phyloP scores from a whole-genome alignment of 1,140 invertebrate genomes.

The Holotrichia oblita region DNA sequence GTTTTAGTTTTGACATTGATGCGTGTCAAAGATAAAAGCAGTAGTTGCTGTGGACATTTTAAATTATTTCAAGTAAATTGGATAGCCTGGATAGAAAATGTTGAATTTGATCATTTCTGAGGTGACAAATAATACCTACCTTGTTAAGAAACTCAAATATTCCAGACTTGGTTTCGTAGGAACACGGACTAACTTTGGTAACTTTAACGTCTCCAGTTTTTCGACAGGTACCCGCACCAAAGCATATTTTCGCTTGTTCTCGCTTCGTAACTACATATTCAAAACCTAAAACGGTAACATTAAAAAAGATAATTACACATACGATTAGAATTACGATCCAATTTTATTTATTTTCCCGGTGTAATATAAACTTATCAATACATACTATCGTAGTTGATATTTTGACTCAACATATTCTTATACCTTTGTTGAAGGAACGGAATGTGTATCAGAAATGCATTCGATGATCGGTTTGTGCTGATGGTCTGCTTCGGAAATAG shows the following conservation, averaged over 20 bases:
- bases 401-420: background rate
- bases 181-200: conserved; percentile 10
- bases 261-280: conserved; percentile 17
- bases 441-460: background rate
- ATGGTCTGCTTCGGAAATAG: background rate
- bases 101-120: too few relatives aligned
- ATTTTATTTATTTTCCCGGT: background rate
- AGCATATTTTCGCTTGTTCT: conserved; percentile 26
- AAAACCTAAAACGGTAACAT: background rate
- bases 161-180: conserved; percentile 26
- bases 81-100: too few relatives aligned
- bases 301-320: background rate
- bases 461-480: background rate
- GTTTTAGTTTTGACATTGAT: too few relatives aligned
- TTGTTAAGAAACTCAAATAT: conserved; percentile 31
- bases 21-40: too few relatives aligned
- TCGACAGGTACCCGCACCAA: background rate
- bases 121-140: too few relatives aligned
- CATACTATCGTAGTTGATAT: conserved; percentile 21
- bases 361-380: too few relatives aligned
- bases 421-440: background rate
- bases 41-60: too few relatives aligned
- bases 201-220: background rate
- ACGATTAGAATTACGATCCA: background rate
- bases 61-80: too few relatives aligned